These are phyloP conservation scores for Venturia canescens DNA, from an alignment of 1,140 invertebrate genomes.

Conservation along the genomic window DNA sequence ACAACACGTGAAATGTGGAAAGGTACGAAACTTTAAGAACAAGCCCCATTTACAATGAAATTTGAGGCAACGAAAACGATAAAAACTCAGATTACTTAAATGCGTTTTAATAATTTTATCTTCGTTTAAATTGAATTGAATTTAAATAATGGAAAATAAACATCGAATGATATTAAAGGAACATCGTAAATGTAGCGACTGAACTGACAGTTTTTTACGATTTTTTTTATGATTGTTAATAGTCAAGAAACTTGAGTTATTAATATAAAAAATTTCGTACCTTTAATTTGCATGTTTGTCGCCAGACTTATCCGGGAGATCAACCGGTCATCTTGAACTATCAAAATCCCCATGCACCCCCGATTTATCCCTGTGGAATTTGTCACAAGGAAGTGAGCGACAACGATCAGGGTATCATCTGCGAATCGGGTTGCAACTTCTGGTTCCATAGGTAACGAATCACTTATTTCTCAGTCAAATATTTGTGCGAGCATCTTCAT, in stretches of 20 bases:
- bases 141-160: no score
- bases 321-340: constrained; percentile 99
- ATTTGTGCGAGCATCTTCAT: not conserved
- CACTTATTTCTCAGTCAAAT: not conserved
- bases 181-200: no score
- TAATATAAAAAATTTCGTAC: no score
- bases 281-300: constrained; percentile 47
- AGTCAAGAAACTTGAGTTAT: no score
- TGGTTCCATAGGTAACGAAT: constrained; percentile 94
- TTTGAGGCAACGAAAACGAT: no score
- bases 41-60: no score
- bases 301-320: constrained; percentile 91
- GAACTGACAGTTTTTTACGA: no score
- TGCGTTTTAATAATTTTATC: no score
- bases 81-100: no score
- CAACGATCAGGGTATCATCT: constrained; percentile 98
- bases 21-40: not conserved
- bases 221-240: no score
- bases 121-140: no score
- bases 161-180: no score
- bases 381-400: constrained; percentile 99
- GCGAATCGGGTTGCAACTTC: constrained; percentile 99
- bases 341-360: constrained; percentile 98
- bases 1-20: not conserved
- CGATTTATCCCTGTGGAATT: constrained; percentile 97